Evolutionary conservation across 2,888 invertebrate species (phyloP).

Genomic region (Phlogophora meticulosa): DNA sequence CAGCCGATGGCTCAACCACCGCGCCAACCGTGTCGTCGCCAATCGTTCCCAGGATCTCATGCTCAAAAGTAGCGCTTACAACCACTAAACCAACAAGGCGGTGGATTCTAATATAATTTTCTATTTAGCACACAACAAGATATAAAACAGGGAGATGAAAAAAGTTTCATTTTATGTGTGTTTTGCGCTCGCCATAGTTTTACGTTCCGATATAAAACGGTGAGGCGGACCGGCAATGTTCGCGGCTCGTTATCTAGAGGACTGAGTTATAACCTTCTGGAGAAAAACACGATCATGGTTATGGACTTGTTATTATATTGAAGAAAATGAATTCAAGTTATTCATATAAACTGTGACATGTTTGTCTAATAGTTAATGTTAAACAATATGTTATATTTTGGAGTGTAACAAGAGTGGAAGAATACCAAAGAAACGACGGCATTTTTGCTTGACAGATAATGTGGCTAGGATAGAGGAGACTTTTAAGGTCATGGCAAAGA

Average conservation of each 20-base stretch:
- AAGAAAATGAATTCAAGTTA: not conserved
- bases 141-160: slow-evolving; percentile 23
- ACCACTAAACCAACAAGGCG: no score
- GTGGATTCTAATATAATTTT: slow-evolving; percentile 2
- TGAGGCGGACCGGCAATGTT: slow-evolving; percentile 14
- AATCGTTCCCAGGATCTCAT: no score
- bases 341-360: not conserved
- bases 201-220: slow-evolving; percentile 39
- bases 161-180: slow-evolving; percentile 35
- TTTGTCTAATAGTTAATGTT: no score
- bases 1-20: no score
- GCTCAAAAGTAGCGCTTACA: no score
- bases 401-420: no score
- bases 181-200: slow-evolving; percentile 24
- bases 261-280: not conserved
- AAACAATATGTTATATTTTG: no score
- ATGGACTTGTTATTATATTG: not conserved
- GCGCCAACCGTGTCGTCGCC: no score
- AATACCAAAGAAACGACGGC: no score
- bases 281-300: slow-evolving; percentile 5
- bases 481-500: no score
- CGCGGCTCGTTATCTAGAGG: slow-evolving; percentile 22
- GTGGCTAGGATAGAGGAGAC: no score
- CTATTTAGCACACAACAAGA: slow-evolving; percentile 1
- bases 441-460: no score